Conservation (phyloP, 2,888 invertebrate genomes). For the Melieria omissa region DNA sequence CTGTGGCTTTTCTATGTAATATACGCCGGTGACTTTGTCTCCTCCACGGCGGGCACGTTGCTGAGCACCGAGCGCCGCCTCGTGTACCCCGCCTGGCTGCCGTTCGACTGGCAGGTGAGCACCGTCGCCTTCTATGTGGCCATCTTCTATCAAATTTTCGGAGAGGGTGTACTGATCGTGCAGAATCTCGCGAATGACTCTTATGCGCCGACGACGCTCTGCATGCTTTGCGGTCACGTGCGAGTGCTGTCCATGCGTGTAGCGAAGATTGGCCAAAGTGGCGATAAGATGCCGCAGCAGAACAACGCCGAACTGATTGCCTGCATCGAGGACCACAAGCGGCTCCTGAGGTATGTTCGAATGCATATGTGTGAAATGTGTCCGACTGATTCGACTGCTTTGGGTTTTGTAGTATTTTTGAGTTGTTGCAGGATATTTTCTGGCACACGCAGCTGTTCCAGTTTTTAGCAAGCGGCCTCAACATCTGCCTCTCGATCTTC, state of each 20-base stretch:
- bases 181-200: constrained; percentile 43
- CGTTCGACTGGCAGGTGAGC: constrained; percentile 43
- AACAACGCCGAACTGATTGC: constrained; percentile 39
- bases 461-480: constrained; percentile 39
- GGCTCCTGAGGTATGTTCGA: constrained; percentile 42
- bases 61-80: constrained; percentile 37
- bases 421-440: constrained; percentile 29
- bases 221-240: constrained; percentile 45
- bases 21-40: constrained; percentile 35
- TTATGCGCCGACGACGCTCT: constrained; percentile 37
- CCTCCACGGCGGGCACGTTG: constrained; percentile 36
- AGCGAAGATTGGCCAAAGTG: constrained; percentile 40
- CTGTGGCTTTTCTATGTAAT: constrained; percentile 20
- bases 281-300: constrained; percentile 20
- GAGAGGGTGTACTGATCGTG: constrained; percentile 40
- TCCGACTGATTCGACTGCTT: no score
- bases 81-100: constrained; percentile 48
- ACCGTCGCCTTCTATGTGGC: constrained; percentile 33
- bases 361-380: no score
- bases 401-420: constrained; percentile 36
- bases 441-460: constrained; percentile 36
- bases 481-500: constrained; percentile 41
- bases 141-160: constrained; percentile 43
- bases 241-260: constrained; percentile 43
- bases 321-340: constrained; percentile 46